phyloP scores from a whole-genome alignment of 2,113 vertebrate genomes.

The Columbina picui region DNA sequence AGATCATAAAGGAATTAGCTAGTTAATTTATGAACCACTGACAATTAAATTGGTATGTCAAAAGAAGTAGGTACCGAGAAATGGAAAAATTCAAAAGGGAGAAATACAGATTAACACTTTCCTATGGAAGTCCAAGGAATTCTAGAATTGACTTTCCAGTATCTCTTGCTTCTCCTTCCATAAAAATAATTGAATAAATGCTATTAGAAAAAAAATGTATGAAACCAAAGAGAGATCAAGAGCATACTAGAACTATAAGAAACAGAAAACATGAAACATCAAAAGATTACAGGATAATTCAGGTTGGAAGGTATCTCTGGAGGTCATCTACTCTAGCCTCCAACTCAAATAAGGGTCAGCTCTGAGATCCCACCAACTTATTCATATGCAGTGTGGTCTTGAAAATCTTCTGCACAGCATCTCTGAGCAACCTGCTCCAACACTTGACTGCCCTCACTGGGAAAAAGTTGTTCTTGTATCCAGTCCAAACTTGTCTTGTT shows the following conservation, averaged over 20 bases:
- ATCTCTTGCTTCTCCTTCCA: background rate
- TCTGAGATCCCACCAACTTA: background rate
- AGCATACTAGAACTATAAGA: background rate
- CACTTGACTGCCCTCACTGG: background rate
- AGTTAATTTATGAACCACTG: background rate
- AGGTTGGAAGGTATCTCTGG: background rate
- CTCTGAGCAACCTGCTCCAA: background rate
- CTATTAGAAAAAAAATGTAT: background rate
- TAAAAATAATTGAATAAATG: background rate
- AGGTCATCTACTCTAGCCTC: background rate
- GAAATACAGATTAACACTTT: background rate
- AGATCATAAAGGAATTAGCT: constrained; percentile 15
- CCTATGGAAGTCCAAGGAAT: background rate
- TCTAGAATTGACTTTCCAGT: background rate
- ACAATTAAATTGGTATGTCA: background rate
- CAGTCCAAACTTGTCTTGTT: background rate
- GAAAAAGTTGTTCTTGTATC: background rate
- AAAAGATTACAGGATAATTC: background rate
- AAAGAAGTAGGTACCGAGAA: background rate
- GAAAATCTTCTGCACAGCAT: background rate
- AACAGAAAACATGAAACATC: background rate
- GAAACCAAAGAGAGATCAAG: background rate
- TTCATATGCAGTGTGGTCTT: background rate
- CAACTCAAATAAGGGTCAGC: background rate
- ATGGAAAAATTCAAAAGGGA: background rate